phyloP scores from a whole-genome alignment of 2,888 invertebrate genomes.

The Fragum whitleyi region DNA sequence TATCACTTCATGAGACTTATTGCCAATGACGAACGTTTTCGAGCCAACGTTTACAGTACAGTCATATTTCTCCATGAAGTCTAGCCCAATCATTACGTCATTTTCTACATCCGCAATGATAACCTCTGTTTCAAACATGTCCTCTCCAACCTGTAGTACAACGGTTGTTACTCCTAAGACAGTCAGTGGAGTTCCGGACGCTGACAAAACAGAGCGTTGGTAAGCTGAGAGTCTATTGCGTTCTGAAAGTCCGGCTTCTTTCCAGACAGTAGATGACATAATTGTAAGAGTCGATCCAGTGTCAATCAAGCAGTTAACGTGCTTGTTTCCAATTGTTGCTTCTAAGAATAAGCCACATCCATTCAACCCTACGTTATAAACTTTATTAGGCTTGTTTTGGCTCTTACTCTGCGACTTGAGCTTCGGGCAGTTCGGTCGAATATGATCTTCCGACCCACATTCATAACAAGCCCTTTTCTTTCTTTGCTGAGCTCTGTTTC shows the following conservation, averaged over 20 bases:
- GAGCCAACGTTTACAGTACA: neutral
- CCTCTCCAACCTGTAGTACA: neutral
- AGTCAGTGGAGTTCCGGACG: neutral
- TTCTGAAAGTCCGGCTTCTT: neutral
- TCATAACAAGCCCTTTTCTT: neutral
- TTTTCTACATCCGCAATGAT: constrained; percentile 25
- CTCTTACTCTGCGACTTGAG: neutral
- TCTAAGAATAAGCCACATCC: neutral
- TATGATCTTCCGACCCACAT: neutral
- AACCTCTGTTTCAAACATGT: constrained; percentile 1
- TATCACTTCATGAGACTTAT: constrained; percentile 2
- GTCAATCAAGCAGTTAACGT: neutral
- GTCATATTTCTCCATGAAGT: constrained; percentile 20
- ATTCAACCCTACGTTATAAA: neutral
- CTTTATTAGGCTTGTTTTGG: neutral
- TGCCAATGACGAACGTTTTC: constrained; percentile 1
- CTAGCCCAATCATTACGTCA: constrained; percentile 28
- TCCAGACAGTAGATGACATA: neutral
- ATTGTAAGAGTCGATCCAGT: neutral
- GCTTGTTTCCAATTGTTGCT: neutral
- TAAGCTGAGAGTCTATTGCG: neutral
- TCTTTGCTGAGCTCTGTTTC: neutral
- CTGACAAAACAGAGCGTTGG: neutral
- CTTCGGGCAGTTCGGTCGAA: neutral
- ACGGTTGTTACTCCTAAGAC: neutral